phyloP scores from a whole-genome alignment of 30 jellyfish, hydroid and myxozoan species.

The Aurelia aurita region DNA sequence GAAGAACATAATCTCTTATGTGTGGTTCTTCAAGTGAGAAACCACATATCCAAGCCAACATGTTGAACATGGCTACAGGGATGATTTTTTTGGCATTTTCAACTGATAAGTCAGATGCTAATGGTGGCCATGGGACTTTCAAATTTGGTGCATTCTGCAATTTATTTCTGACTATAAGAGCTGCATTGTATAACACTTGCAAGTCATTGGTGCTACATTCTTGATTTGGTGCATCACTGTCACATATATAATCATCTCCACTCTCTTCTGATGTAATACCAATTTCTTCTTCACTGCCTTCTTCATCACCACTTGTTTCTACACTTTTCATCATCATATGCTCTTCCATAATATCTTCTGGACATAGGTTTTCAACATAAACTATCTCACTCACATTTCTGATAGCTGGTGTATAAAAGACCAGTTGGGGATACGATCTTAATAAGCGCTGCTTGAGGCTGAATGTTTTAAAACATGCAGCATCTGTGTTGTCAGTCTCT shows the following conservation, averaged over 20 bases:
- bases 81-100: constrained; percentile 45
- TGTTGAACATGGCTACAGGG: constrained; percentile 36
- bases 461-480: constrained; percentile 11
- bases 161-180: no score
- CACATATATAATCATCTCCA: no score
- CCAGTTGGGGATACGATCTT: constrained; percentile 34
- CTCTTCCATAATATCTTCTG: no score
- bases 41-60: constrained; percentile 70
- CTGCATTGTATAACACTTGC: no score
- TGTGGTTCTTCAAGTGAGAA: constrained; percentile 56
- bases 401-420: constrained; percentile 30
- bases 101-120: constrained; percentile 35
- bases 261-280: no score
- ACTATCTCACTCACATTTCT: constrained; percentile 16
- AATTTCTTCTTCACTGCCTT: no score
- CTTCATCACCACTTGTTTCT: no score
- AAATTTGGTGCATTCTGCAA: no score
- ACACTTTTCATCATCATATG: no score
- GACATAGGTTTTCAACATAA: neutral
- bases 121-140: neutral
- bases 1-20: constrained; percentile 24
- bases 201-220: no score
- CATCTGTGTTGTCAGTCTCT: constrained; percentile 28
- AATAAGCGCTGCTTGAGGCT: constrained; percentile 35
- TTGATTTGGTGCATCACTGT: no score